phyloP scores from a whole-genome alignment of 2,888 invertebrate genomes.

The Loripinus fragilis region DNA sequence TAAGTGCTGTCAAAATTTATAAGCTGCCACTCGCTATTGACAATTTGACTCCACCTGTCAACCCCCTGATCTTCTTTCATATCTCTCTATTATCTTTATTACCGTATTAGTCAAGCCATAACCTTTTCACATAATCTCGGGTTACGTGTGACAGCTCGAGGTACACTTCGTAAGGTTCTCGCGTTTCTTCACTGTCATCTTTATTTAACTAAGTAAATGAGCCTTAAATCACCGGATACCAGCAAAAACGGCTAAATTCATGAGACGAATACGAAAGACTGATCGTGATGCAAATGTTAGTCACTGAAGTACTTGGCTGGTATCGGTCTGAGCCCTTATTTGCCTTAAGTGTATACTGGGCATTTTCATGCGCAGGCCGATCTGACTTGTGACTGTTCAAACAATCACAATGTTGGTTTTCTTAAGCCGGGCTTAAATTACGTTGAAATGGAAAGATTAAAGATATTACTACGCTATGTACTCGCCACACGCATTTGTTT shows the following conservation, averaged over 20 bases:
- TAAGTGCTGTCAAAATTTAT: conserved; percentile 19
- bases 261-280: no score
- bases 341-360: no score
- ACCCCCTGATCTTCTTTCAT: conserved; percentile 6
- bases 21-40: conserved; percentile 2
- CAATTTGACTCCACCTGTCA: conserved; percentile 2
- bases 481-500: conserved; percentile 6
- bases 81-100: conserved; percentile 3
- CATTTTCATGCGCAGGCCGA: no score
- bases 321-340: no score
- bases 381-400: no score
- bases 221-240: background rate
- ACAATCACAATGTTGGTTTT: no score
- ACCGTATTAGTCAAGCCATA: background rate
- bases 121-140: conserved; percentile 6
- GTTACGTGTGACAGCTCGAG: conserved; percentile 17
- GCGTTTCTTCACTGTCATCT: conserved; percentile 4
- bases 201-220: conserved; percentile 14
- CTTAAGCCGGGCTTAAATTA: background rate
- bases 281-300: no score
- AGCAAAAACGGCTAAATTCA: no score
- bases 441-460: conserved; percentile 10
- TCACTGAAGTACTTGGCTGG: no score
- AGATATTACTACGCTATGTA: background rate
- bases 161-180: conserved; percentile 1